Percentiles rank a stretch among this genome's conserved stretches.
Evolutionary conservation across 2,797 vertebrate species (phyloP).

Genomic region (Moxostoma hubbsi): DNA sequence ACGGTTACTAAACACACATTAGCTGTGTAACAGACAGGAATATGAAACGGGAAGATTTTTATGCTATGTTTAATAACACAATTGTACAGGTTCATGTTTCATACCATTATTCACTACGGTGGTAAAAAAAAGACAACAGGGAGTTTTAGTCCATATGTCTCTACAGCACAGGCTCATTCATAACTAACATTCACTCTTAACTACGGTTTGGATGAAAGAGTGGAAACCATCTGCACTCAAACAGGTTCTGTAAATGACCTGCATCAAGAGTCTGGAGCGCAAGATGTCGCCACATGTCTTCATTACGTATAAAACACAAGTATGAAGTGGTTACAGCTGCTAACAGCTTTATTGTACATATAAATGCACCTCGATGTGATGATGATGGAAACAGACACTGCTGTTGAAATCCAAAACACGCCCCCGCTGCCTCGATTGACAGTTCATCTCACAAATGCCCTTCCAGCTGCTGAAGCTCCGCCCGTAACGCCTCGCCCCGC

Average conservation of each 20-base stretch:
- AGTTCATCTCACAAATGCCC: constrained; percentile 75
- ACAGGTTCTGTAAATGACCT: neutral
- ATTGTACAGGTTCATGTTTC: constrained; percentile 10
- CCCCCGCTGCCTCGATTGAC: neutral
- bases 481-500: constrained; percentile 76
- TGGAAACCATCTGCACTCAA: neutral
- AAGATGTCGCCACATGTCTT: neutral
- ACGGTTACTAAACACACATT: too few relatives aligned
- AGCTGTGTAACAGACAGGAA: too few relatives aligned
- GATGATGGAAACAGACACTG: neutral
- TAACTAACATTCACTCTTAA: neutral
- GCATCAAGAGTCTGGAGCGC: constrained; percentile 13
- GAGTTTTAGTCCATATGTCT: constrained; percentile 9
- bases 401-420: neutral
- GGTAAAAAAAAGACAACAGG: constrained; percentile 22
- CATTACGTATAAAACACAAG: constrained; percentile 25
- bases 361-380: neutral
- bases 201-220: neutral
- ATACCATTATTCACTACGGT: constrained; percentile 3
- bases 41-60: neutral
- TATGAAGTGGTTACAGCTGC: constrained; percentile 5
- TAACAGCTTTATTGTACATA: neutral
- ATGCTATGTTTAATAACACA: constrained; percentile 40
- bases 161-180: neutral
- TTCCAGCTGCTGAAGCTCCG: constrained; percentile 85